phyloP scores from a whole-genome alignment of 2,888 invertebrate species.

The Yponomeuta sedellus region DNA sequence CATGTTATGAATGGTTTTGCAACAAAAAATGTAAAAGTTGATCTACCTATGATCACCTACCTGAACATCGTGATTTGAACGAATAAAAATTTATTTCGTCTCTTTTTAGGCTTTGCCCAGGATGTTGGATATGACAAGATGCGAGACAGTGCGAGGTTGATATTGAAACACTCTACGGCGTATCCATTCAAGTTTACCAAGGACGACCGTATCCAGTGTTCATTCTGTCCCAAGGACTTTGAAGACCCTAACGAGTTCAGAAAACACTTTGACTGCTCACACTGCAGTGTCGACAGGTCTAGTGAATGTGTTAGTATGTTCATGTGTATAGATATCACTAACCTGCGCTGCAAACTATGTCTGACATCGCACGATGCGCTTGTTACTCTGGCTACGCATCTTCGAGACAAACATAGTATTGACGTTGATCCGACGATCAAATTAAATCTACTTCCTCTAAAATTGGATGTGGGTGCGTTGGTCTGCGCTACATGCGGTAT shows the following conservation, averaged over 20 bases:
- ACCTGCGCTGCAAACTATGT: constrained; percentile 17
- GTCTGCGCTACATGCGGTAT: constrained; percentile 8
- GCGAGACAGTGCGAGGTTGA: constrained; percentile 2
- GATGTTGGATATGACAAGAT: neutral
- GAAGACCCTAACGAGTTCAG: constrained; percentile 17
- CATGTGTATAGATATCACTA: constrained; percentile 16
- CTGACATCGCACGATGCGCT: neutral
- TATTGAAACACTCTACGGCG: constrained; percentile 16
- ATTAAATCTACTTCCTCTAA: constrained; percentile 7
- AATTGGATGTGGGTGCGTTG: neutral
- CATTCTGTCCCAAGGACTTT: constrained; percentile 16
- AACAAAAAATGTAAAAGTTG: too few relatives aligned
- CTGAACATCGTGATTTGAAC: neutral
- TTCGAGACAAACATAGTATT: constrained; percentile 8
- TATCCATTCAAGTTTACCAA: constrained; percentile 18
- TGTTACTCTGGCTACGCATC: constrained; percentile 14
- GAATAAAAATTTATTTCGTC: constrained; percentile 4
- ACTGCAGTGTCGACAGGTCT: constrained; percentile 15
- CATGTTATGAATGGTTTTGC: too few relatives aligned
- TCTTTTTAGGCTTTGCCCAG: constrained; percentile 10
- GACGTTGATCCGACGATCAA: neutral
- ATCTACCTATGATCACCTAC: too few relatives aligned
- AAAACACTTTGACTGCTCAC: constrained; percentile 15
- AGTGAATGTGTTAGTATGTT: neutral
- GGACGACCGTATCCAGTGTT: constrained; percentile 14